Percentiles rank a stretch among this genome's conserved stretches.
Conservation (phyloP, 2,113 vertebrate species). For the Oenanthe melanoleuca region DNA sequence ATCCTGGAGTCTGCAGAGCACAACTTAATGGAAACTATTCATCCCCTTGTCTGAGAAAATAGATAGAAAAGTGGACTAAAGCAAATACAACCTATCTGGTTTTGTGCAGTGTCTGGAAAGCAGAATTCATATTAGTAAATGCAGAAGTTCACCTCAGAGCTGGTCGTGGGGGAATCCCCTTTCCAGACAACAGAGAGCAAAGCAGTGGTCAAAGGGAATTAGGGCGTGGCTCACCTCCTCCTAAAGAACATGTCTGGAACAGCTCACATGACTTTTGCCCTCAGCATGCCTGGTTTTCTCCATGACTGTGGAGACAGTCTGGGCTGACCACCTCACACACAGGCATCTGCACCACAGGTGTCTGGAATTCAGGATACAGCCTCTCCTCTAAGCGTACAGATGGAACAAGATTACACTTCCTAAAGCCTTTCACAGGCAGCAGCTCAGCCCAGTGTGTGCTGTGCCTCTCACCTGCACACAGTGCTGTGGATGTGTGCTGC, state of each 20-base stretch:
- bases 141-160: background rate
- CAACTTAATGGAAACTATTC: background rate
- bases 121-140: background rate
- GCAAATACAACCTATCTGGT: background rate
- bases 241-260: background rate
- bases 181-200: fast-evolving
- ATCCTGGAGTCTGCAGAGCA: background rate
- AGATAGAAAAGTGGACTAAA: background rate
- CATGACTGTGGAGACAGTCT: background rate
- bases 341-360: background rate
- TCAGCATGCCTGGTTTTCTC: background rate
- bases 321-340: background rate
- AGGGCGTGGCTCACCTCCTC: background rate
- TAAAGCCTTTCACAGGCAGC: background rate
- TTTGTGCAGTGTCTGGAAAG: background rate
- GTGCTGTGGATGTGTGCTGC: background rate
- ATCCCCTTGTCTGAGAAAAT: background rate
- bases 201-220: background rate
- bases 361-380: background rate
- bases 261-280: background rate
- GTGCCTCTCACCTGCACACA: fast-evolving
- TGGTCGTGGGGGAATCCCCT: fast-evolving
- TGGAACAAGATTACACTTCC: background rate
- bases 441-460: background rate
- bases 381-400: background rate